Conservation (phyloP, 2,113 vertebrate genomes). For the Sus scrofa region T2T-Sscrofa CM000812.6:4229501-4230000, state of each 20-base stretch:
- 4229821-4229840: not conserved
- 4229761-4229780: not conserved
- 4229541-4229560: not conserved
- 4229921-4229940: too few species aligned
- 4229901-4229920: too few species aligned
- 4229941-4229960: too few species aligned
- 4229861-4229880: too few species aligned
- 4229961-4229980: too few species aligned
- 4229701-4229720: not conserved
- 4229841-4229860: not conserved
- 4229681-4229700: too few species aligned
- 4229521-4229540: not conserved
- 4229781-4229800: too few species aligned
- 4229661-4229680: not conserved
- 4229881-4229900: too few species aligned
- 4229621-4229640: too few species aligned
- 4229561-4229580: not conserved
- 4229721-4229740: not conserved
- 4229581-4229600: not conserved
- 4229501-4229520: not conserved
- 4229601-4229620: accelerated
- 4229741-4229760: not conserved
- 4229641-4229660: not conserved
- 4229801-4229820: not conserved
- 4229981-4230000: too few species aligned